Percentiles rank a stretch among this genome's conserved stretches.
phyloP scores from a whole-genome alignment of 2,797 vertebrate genomes.

The Microtus obscurus region DNA sequence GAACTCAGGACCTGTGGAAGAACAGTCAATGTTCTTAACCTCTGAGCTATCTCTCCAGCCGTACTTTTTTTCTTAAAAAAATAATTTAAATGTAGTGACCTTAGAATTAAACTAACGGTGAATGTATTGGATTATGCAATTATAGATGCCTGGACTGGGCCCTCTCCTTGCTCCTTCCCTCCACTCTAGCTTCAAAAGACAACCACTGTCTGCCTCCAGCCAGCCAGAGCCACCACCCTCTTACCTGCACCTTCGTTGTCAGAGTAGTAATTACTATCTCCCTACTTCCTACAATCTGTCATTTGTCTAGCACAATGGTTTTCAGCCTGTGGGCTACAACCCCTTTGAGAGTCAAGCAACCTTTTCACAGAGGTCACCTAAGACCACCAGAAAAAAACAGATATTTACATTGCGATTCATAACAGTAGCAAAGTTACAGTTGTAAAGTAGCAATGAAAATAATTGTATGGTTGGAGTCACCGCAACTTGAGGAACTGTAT shows the following conservation, averaged over 20 bases:
- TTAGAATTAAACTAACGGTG: neutral
- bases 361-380: neutral
- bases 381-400: neutral
- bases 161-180: neutral
- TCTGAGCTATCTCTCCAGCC: too few species aligned
- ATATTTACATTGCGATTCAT: neutral
- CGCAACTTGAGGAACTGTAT: neutral
- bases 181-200: neutral
- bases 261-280: too few species aligned
- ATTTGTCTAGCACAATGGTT: too few species aligned
- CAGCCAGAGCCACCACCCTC: neutral
- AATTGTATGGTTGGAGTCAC: neutral
- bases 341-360: neutral
- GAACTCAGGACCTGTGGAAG: too few species aligned
- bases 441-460: neutral
- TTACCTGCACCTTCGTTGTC: neutral
- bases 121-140: neutral
- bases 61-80: neutral
- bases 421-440: neutral
- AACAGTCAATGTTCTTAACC: too few species aligned
- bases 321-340: neutral
- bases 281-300: neutral
- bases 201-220: neutral
- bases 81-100: slow-evolving; percentile 5
- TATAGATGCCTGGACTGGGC: neutral